Conservation (phyloP, 2,113 vertebrate species). For the Fulmarus glacialis region DNA sequence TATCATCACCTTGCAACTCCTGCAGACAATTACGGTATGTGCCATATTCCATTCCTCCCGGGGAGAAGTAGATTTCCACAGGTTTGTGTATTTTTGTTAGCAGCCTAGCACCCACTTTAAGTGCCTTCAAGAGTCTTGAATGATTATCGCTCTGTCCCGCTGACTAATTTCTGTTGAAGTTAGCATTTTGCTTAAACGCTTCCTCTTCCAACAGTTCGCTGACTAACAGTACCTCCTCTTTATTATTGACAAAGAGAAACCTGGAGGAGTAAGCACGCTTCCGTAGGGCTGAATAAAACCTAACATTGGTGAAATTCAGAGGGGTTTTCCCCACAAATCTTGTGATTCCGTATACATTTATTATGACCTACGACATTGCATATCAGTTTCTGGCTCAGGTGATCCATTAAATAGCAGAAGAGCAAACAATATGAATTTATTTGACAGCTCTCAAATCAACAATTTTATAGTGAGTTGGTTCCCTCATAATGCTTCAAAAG, state of each 20-base stretch:
- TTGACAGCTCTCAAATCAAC: not conserved
- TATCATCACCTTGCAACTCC: not conserved
- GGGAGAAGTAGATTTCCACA: not conserved
- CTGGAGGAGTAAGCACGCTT: not conserved
- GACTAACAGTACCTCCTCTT: not conserved
- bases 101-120: not conserved
- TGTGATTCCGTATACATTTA: not conserved
- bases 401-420: not conserved
- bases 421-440: not conserved
- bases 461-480: not conserved
- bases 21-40: not conserved
- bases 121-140: not conserved
- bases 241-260: not conserved
- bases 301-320: not conserved
- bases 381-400: not conserved
- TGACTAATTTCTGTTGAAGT: not conserved
- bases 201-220: not conserved
- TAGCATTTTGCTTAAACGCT: not conserved
- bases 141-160: not conserved
- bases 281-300: not conserved
- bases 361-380: not conserved
- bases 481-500: not conserved
- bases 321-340: constrained; percentile 19
- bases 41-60: not conserved
- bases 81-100: not conserved